A percentile compares a stretch with the other conserved stretches of the same genome.
Conservation (phyloP, 2,797 vertebrate species). For the Holocentrus rufus region DNA sequence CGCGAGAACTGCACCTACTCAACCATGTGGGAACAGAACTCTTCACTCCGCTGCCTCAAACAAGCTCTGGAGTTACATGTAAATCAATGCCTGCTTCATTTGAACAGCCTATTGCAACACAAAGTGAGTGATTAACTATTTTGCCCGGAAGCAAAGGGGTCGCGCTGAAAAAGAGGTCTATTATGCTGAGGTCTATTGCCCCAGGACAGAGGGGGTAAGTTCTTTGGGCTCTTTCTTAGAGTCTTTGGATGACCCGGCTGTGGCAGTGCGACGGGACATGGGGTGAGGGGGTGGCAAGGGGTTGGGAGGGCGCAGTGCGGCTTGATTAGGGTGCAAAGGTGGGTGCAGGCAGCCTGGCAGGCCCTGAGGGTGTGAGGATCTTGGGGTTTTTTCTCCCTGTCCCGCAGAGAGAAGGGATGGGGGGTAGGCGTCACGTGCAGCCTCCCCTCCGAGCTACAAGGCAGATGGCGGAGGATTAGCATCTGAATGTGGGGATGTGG, state of each 20-base stretch:
- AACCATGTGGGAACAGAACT: constrained; percentile 57
- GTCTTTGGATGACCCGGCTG: constrained; percentile 28
- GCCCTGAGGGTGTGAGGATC: constrained; percentile 24
- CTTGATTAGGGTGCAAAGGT: constrained; percentile 37
- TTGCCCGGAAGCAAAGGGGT: constrained; percentile 44
- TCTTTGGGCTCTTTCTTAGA: constrained; percentile 13
- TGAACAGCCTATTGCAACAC: background rate
- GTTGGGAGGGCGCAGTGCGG: background rate
- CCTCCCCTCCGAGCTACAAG: constrained; percentile 38
- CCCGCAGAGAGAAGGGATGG: background rate
- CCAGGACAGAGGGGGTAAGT: constrained; percentile 28
- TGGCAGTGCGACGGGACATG: background rate
- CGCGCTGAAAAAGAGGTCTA: constrained; percentile 35
- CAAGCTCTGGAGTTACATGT: constrained; percentile 32
- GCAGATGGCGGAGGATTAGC: constrained; percentile 78
- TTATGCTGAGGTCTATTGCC: constrained; percentile 47
- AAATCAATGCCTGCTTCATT: constrained; percentile 63
- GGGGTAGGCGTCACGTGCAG: constrained; percentile 23
- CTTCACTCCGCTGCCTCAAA: background rate
- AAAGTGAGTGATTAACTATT: constrained; percentile 52
- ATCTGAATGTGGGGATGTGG: constrained; percentile 67
- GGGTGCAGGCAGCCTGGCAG: constrained; percentile 32
- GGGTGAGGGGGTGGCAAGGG: background rate
- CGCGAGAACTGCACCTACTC: constrained; percentile 60
- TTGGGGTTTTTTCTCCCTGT: constrained; percentile 33